Base-by-base conservation (phyloP, 1,140 invertebrate genomes). In the Neuroterus valhalla region DNA sequence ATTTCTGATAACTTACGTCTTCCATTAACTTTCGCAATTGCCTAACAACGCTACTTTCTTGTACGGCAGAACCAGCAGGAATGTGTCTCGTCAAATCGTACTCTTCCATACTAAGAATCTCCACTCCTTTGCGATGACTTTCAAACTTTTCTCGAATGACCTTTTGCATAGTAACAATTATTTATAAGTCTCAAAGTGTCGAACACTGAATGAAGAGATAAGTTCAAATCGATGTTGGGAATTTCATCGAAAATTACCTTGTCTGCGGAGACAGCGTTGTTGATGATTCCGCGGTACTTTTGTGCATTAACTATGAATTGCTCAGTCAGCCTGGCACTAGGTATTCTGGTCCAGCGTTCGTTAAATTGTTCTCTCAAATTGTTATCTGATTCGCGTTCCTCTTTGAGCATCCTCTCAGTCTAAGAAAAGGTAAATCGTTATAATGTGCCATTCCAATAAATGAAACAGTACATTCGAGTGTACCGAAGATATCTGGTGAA, bases 271-370 rank as follows among this genome's bases (percentile, higher is more conserved):
- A 97, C 93, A 31, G 98, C 98, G 89, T 97, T 99, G 84, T 95
- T 94, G 75, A 99, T 96, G 81, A 99, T 98, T 86, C 94, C 93
- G 52, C 95, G 91, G 90, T 99, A 99, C 89, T 99, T 99, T 75
- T 92, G 91, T 52, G 94, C 92, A 91, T 99, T 98, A 14, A 94
- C 91, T 72, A 92, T 92, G 85, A 99, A 96, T 79, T 96, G 95
- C 86, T 96, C 95, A 2, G 98, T 99, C 38, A 99, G 92, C 87
- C 95, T 94, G 17, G 92, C 93, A 2, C 98, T 99, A 0, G 96
- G 91, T 42, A 96, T 97, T 82, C 98, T 93, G 0, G 93, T 95
- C 98, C 98, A 99, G 77, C 93, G 92, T 82, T 95, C 94, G 84
- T 96, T 97, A 86, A 99, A 99, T 90, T 99, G 98, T 66, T 92